These are phyloP conservation scores for Haemorhous mexicanus DNA, from an alignment of 2,113 vertebrate species.

Conservation along the genomic window DNA sequence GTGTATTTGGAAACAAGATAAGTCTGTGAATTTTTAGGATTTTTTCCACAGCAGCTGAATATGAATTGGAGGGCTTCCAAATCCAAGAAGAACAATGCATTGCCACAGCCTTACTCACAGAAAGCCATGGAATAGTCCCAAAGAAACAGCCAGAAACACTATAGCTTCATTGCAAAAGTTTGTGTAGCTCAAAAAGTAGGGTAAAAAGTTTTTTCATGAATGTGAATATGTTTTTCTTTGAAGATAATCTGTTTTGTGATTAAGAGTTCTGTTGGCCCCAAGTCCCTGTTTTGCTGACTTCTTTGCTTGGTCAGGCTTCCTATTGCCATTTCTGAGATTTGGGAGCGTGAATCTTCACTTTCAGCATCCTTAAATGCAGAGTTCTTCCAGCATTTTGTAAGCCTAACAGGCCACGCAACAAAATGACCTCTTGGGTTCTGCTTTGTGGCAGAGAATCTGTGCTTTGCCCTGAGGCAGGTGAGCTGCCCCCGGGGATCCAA, in stretches of 20 bases:
- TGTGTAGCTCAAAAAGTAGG: neutral
- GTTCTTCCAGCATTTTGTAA: neutral
- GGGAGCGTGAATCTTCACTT: neutral
- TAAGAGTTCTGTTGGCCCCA: neutral
- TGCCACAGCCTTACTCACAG: neutral
- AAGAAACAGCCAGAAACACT: neutral
- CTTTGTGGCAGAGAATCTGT: neutral
- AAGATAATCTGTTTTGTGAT: neutral
- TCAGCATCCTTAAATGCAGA: neutral
- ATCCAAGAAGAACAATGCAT: neutral
- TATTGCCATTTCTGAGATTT: neutral
- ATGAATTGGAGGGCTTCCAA: neutral
- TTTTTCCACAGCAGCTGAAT: neutral
- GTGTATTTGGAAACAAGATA: constrained; percentile 21
- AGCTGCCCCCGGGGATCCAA: neutral
- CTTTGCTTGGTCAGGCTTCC: neutral
- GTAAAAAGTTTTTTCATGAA: neutral
- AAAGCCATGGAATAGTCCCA: neutral
- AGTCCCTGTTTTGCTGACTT: neutral
- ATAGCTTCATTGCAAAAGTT: neutral
- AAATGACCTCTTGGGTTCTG: rapidly evolving
- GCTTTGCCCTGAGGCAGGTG: neutral
- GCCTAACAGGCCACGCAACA: neutral
- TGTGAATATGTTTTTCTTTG: neutral
- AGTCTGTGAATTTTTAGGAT: neutral